Evolutionary conservation across 2,888 invertebrate species (phyloP), one percentile per base, ranked within the genome.

Genomic region (Bellardia bayeri): DNA sequence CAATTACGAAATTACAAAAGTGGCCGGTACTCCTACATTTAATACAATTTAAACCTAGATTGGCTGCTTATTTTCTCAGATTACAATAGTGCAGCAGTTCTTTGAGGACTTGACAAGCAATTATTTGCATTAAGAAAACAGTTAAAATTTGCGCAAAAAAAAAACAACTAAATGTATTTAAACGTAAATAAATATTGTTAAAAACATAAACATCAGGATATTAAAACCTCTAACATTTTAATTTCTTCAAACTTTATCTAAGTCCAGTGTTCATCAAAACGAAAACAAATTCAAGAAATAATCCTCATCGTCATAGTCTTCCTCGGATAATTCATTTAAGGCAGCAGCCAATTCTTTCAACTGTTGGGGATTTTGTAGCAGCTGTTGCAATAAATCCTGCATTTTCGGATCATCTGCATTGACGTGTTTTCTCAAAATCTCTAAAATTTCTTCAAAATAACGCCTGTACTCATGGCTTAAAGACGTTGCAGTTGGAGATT

Each of bases 391-490:
- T 2, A 72, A 23, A n/a, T 30, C 16, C 14, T 45, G 49, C 61
- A 75, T 63, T 8, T 63, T 75, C 1, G 74, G 61, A 33, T 45
- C 33, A 3, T 33, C 49, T 14, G 2, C n/a, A 0, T 61, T 61
- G 30, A 42, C 13, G 33, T 72, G 51, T 13, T 40, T 42, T 64
- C 42, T 37, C 6, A 82, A 56, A 82, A 82, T 56, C 23, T 3
- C 58, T 51, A 82, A 58, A 66, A 82, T 81, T 42, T 81, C 64
- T 13, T 81, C 72, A 30, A 81, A 72, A 63, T 64, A 81, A n/a
- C 42, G 51, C 5, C 40, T 16, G 13, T 80, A 71, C 30, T 80
- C 80, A 51, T 81, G 56, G 2, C 4, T 79, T 37, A 79, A 5
- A n/a, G 58, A 37, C 1, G 84, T 49, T 11, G 42, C 2, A 9